A percentile compares a stretch with the other conserved stretches of the same genome.
Evolutionary conservation across 2,797 vertebrate genomes (phyloP).

Genomic region (Coendou prehensilis): DNA sequence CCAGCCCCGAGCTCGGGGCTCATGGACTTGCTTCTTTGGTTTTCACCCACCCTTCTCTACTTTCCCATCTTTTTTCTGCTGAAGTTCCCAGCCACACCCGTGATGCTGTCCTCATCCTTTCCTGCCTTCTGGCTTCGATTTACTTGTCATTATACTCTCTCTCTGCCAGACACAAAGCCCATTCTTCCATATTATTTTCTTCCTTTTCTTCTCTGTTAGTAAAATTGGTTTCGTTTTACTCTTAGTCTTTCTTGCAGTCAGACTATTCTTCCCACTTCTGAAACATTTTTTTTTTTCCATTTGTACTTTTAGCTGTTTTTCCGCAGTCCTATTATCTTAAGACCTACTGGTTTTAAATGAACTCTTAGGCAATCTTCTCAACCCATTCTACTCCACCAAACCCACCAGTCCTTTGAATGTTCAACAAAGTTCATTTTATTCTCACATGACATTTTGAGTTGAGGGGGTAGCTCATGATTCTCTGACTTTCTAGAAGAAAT

Average conservation of each 20-base stretch:
- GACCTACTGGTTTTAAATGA: background rate
- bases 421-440: background rate
- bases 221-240: slow-evolving; percentile 5
- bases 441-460: background rate
- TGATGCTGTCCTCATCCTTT: background rate
- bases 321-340: background rate
- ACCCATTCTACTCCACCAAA: background rate
- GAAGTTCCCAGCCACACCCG: background rate
- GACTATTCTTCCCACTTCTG: background rate
- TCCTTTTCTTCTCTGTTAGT: slow-evolving; percentile 39
- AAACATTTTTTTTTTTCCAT: slow-evolving; percentile 21
- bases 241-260: background rate
- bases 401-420: background rate
- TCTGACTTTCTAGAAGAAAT: background rate
- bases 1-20: background rate
- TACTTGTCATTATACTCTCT: background rate
- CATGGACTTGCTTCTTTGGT: background rate
- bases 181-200: background rate
- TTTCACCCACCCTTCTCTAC: background rate
- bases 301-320: background rate
- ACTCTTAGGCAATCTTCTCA: slow-evolving; percentile 3
- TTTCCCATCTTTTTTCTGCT: background rate
- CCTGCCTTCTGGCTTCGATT: background rate
- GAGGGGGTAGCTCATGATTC: background rate
- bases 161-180: background rate